Evolutionary conservation across 2,888 invertebrate genomes (phyloP).

Genomic region (Heliconius ethilla): DNA sequence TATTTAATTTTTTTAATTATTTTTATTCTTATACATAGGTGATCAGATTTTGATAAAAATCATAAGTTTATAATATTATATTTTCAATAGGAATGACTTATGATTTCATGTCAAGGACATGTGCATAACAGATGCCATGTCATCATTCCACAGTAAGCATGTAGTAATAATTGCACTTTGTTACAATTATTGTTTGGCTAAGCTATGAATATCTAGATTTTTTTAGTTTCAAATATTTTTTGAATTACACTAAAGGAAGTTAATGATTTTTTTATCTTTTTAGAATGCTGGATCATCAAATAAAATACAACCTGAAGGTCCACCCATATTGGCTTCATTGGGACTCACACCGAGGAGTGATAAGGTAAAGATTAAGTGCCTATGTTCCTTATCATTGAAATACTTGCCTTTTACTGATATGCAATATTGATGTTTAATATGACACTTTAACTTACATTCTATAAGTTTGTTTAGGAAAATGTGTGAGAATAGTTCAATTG

Average conservation of each 20-base stretch:
- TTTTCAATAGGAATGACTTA: conserved; percentile 37
- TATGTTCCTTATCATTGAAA: conserved; percentile 53
- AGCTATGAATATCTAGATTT: not conserved
- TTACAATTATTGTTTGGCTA: conserved; percentile 4
- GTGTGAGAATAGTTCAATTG: conserved; percentile 72
- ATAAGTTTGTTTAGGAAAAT: conserved; percentile 37
- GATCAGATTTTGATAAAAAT: conserved; percentile 12
- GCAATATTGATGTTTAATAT: conserved; percentile 50
- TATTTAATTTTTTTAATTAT: conserved; percentile 27
- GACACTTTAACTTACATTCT: conserved; percentile 50
- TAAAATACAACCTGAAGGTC: conserved; percentile 77
- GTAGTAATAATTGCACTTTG: conserved; percentile 10
- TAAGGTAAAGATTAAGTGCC: conserved; percentile 72
- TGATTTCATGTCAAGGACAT: conserved; percentile 71
- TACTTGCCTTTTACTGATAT: conserved; percentile 46
- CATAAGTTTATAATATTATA: conserved; percentile 27
- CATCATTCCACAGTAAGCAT: conserved; percentile 32
- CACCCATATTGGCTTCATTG: conserved; percentile 78
- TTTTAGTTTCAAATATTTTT: not conserved
- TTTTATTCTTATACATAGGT: not conserved
- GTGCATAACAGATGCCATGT: conserved; percentile 54
- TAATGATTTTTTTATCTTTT: conserved; percentile 49
- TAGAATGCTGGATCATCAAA: conserved; percentile 63
- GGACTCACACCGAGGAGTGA: conserved; percentile 80
- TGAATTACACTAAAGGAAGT: not conserved